Percentiles rank a stretch among this genome's conserved stretches.
phyloP scores from a whole-genome alignment of 2,888 invertebrate genomes.

The Machimus rusticus region DNA sequence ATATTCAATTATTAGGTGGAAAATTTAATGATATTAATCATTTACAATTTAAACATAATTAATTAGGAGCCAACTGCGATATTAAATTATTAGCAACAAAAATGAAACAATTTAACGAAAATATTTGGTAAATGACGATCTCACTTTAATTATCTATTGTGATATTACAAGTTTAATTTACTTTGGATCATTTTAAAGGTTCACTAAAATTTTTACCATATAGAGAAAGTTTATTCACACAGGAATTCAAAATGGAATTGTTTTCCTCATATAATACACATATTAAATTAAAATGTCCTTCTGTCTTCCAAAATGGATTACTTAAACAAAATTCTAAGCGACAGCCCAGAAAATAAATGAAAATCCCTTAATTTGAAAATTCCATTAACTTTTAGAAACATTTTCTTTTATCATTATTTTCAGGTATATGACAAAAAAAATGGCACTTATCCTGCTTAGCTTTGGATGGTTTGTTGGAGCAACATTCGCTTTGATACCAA shows the following conservation, averaged over 20 bases:
- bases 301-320: not conserved
- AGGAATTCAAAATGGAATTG: not conserved
- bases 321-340: not conserved
- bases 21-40: too few species aligned
- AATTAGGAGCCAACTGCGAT: too few species aligned
- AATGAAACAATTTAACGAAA: too few species aligned
- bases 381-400: not conserved
- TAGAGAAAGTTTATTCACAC: not conserved
- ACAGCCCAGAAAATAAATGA: not conserved
- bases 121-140: too few species aligned
- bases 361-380: not conserved
- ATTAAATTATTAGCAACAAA: too few species aligned
- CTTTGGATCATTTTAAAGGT: too few species aligned
- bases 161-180: too few species aligned
- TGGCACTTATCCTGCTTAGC: slow-evolving; percentile 70
- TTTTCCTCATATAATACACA: not conserved
- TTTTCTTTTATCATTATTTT: not conserved
- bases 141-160: too few species aligned
- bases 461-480: slow-evolving; percentile 74
- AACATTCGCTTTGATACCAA: slow-evolving; percentile 72
- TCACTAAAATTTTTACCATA: too few species aligned
- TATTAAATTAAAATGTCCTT: not conserved
- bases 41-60: too few species aligned
- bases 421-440: slow-evolving; percentile 73
- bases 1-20: too few species aligned